Evolutionary conservation across 2,888 invertebrate genomes (phyloP), one percentile per base, ranked within the genome.

Genomic region (Fragum sueziense): DNA sequence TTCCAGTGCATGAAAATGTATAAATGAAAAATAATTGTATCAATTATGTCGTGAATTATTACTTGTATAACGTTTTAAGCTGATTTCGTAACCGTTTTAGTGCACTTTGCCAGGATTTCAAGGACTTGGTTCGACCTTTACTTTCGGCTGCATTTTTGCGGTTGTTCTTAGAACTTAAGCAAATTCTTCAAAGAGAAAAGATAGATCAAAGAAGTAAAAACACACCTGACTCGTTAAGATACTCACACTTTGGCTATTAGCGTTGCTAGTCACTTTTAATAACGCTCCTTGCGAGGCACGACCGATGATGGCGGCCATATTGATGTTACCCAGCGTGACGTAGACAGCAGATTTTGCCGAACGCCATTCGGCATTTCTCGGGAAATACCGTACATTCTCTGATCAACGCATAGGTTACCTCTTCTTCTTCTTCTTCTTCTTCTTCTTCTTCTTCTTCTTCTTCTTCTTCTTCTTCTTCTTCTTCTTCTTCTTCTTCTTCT

Each of bases 291-390:
- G 88, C 65, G 90, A 78, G 33, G 87, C 83, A 79, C 90, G 87
- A 80, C 88, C 89, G 70, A 88, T 86, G 70, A 90, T 73, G 70
- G 90, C 87, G 82, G 91, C 91, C 91, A 91, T 91, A 72, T 88
- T 87, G 83, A 70, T 22, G 20, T 52, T 70, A 25, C 37, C 22
- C 17, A 1, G 6, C 7, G 27, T 86, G 97, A 91, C 85, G 57
- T 9, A 33, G 2, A 2, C 2, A 1, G 6, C 2, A 11, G 57
- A 57, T 11, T 4, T 2, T 57, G n/a, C 1, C 2, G 57, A n/a
- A 11, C n/a, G 1, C 11, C 3, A n/a, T 62, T 29, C 61, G 61
- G 29, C 1, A 61, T 20, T 17, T 20, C 7, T 34, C 62, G 62
- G 33, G 34, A 20, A 62, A 6, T n/a, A 4, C 34, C 62, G 62